phyloP scores from a whole-genome alignment of 2,797 vertebrate genomes.

The Meda fulgida region DNA sequence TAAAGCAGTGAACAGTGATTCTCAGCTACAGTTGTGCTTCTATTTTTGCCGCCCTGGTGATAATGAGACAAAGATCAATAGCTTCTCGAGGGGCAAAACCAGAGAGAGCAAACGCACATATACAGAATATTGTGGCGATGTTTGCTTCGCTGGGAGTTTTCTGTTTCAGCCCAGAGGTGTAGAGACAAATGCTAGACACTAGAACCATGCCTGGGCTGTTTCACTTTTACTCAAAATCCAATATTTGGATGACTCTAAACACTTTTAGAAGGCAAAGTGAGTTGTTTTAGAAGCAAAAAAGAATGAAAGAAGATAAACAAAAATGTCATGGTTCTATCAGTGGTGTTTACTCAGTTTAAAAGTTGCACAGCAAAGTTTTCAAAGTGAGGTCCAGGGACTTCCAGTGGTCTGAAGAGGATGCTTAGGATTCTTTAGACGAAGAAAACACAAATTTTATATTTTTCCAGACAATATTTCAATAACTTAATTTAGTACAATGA shows the following conservation, averaged over 20 bases:
- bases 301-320: neutral
- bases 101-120: constrained; percentile 2
- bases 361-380: neutral
- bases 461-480: neutral
- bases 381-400: neutral
- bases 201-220: neutral
- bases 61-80: constrained; percentile 61
- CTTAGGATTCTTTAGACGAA: too few relatives aligned
- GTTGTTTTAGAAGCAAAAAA: neutral
- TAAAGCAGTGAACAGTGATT: constrained; percentile 20
- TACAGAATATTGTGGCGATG: constrained; percentile 14
- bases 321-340: neutral
- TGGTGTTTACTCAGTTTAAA: neutral
- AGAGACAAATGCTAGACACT: constrained; percentile 48
- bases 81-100: constrained; percentile 33
- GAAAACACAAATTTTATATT: neutral
- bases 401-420: neutral
- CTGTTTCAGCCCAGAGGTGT: constrained; percentile 41
- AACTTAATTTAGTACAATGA: neutral
- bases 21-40: constrained; percentile 12
- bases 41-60: constrained; percentile 43
- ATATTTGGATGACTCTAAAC: constrained; percentile 26
- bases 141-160: constrained; percentile 36
- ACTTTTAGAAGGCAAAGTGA: neutral
- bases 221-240: constrained; percentile 42